Evolutionary conservation across 2,113 vertebrate genomes (phyloP), one percentile per base, ranked within the genome.

Genomic region (Cololabis saira): DNA sequence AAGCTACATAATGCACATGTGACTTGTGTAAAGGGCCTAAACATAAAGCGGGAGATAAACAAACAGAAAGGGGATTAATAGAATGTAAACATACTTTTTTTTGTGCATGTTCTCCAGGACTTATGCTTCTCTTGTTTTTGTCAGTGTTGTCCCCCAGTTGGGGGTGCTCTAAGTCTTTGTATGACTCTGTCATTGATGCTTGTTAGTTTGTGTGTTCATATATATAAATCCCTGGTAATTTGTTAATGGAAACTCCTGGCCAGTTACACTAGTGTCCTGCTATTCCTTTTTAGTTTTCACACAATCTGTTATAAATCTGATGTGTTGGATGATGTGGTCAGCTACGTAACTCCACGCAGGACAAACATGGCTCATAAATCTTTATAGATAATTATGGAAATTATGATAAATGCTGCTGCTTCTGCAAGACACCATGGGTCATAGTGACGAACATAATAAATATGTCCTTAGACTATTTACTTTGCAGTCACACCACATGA

Each of bases 91-190:
- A 63, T 54, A 57, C 1, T 44, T 15, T 44, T 16, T 15, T 47
- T 17, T 47, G 56, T 60, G 57, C 43, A 54, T 3, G 22, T 3
- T 19, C 37, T 11, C 24, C 17, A 47, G 58, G 49, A 27, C 19
- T 75, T 17, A 21, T 41, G 47, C 30, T 7, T 17, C 14, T 58
- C 40, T 17, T 64, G 15, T 61, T 72, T 73, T 48, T 54, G 63
- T 27, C 33, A 5, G 62, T 61, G 30, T 52, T 17, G 56, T 83
- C 54, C 67, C 74, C 89, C 90, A 91, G 82, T 59, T 89, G 91
- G 91, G 90, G 90, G 90, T 83, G 85, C 83, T 90, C 45, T 90
- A 85, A 89, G 85, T 86, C 89, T 79, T 80, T 72, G 41, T 66
- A 77, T 82, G 53, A 63, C 77, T 74, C 67, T 43, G 55, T 16